Evolutionary conservation across 1,140 invertebrate genomes (phyloP).

Genomic region (Micrasema longulum): DNA sequence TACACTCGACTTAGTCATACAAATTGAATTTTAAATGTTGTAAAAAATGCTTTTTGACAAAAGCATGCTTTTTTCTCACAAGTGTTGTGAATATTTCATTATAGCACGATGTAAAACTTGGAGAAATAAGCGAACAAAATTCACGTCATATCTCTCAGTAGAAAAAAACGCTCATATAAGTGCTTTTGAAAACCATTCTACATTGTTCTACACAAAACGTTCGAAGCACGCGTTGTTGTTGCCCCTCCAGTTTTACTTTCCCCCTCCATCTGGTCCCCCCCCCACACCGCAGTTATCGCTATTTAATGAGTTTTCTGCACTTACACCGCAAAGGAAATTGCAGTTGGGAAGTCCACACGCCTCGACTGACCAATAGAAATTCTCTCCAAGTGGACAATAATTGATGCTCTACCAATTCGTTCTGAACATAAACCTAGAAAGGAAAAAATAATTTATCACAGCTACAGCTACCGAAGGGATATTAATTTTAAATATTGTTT

Average conservation of each 20-base stretch:
- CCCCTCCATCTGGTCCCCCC: neutral
- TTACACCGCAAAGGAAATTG: constrained; percentile 31
- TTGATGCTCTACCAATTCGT: constrained; percentile 8
- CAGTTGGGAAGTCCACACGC: neutral
- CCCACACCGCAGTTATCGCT: constrained; percentile 21
- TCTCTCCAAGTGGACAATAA: neutral
- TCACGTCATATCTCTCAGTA: constrained; percentile 15
- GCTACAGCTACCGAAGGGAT: neutral
- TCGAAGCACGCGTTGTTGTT: constrained; percentile 22
- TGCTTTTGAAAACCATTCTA: constrained; percentile 5
- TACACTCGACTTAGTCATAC: no score
- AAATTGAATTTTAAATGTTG: no score
- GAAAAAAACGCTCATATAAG: constrained; percentile 4
- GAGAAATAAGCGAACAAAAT: neutral
- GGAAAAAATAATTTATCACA: neutral
- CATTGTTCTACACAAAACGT: neutral
- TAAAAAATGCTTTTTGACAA: no score
- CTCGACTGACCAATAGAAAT: constrained; percentile 9
- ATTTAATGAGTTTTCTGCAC: constrained; percentile 40
- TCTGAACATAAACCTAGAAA: neutral
- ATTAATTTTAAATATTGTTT: no score
- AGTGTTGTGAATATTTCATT: no score
- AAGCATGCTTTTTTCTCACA: no score
- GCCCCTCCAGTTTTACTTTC: neutral
- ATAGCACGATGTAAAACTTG: no score